Conservation (phyloP, 2,888 invertebrate species). For the Erannis defoliaria region DNA sequence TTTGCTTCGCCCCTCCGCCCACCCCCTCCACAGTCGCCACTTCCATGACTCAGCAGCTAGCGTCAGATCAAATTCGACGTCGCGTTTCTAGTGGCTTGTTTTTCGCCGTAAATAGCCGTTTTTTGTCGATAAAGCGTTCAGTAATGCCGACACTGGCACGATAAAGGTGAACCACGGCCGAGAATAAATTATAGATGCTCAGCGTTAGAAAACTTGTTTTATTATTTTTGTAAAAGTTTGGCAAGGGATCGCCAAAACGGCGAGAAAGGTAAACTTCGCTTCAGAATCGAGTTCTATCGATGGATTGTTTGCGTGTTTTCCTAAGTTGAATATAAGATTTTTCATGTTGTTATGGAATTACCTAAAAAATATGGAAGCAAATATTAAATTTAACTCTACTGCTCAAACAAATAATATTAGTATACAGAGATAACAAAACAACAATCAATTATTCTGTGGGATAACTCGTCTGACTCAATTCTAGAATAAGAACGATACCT, state of each 20-base stretch:
- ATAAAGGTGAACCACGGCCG: slow-evolving; percentile 64
- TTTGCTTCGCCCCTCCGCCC: slow-evolving; percentile 60
- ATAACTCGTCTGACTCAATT: slow-evolving; percentile 32
- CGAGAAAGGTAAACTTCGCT: slow-evolving; percentile 44
- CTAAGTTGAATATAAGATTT: slow-evolving; percentile 17
- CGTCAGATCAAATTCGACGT: slow-evolving; percentile 81
- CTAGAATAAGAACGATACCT: slow-evolving; percentile 13
- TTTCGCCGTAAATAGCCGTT: slow-evolving; percentile 70
- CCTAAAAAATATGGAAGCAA: slow-evolving; percentile 1
- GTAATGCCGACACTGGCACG: slow-evolving; percentile 68
- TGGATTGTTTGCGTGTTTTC: slow-evolving; percentile 26
- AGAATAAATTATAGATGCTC: slow-evolving; percentile 57
- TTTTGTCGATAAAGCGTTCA: slow-evolving; percentile 71
- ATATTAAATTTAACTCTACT: slow-evolving; percentile 3
- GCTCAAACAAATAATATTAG: neutral
- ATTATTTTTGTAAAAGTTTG: slow-evolving; percentile 65
- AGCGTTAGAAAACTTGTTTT: slow-evolving; percentile 54
- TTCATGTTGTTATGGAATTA: slow-evolving; percentile 12
- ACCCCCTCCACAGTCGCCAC: slow-evolving; percentile 61
- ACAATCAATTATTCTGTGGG: slow-evolving; percentile 37
- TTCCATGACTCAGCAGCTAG: slow-evolving; percentile 79
- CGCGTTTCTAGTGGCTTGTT: slow-evolving; percentile 75
- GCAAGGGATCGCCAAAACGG: slow-evolving; percentile 49
- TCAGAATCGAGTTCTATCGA: slow-evolving; percentile 23
- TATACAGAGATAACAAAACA: slow-evolving; percentile 31